Conservation (phyloP, 2,888 invertebrate species). For the Diachrysia chrysitis region DNA sequence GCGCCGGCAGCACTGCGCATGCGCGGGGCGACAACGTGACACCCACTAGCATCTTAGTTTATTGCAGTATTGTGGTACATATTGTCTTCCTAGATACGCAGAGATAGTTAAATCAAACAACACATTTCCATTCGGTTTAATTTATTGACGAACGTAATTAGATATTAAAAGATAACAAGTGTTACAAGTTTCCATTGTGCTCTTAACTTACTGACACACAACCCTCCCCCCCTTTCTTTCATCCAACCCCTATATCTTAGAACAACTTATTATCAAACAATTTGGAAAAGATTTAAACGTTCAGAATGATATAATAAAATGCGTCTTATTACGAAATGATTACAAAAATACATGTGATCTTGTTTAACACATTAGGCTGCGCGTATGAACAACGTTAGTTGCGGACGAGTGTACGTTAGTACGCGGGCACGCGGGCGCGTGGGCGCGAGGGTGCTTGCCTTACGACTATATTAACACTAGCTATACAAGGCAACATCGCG, state of each 20-base stretch:
- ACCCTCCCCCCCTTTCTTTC: not conserved
- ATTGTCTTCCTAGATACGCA: not conserved
- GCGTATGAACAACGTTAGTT: slow-evolving; percentile 17
- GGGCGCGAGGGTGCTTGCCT: too few species aligned
- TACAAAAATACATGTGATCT: slow-evolving; percentile 34
- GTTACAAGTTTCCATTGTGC: slow-evolving; percentile 4
- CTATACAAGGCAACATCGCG: not conserved
- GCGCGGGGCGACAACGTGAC: not conserved
- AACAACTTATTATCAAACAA: not conserved
- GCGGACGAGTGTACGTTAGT: slow-evolving; percentile 3
- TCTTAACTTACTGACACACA: slow-evolving; percentile 5
- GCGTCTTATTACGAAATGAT: slow-evolving; percentile 8
- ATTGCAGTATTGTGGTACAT: slow-evolving; percentile 3
- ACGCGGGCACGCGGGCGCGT: not conserved
- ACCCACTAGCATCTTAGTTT: not conserved
- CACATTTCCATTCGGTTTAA: not conserved
- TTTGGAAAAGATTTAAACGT: not conserved
- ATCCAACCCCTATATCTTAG: not conserved
- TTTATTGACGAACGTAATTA: slow-evolving; percentile 19
- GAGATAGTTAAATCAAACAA: not conserved
- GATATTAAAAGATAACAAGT: slow-evolving; percentile 37
- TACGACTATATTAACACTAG: not conserved
- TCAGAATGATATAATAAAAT: slow-evolving; percentile 11
- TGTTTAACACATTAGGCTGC: not conserved
- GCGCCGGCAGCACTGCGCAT: not conserved